These are phyloP conservation scores for Aptenodytes patagonicus DNA, from an alignment of 2,113 vertebrate species.

Conservation along the genomic window DNA sequence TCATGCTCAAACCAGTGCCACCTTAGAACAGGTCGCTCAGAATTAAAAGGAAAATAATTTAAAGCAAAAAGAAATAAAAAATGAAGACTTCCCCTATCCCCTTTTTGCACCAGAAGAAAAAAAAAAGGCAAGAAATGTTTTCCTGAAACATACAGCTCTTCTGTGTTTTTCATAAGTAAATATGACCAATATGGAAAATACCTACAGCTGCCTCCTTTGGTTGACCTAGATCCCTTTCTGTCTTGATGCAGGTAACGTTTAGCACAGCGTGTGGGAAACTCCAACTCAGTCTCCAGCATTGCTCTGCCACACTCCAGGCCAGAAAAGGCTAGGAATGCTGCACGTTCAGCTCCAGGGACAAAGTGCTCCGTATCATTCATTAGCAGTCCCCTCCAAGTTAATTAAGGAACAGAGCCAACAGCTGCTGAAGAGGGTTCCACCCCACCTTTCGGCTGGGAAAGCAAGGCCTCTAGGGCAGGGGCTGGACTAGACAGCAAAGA, in stretches of 20 bases:
- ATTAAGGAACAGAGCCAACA: not conserved
- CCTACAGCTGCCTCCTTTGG: not conserved
- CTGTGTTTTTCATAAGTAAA: not conserved
- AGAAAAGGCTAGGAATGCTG: not conserved
- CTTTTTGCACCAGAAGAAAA: not conserved
- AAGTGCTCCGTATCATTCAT: not conserved
- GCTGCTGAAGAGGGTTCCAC: not conserved
- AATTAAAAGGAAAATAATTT: not conserved
- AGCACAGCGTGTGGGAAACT: not conserved
- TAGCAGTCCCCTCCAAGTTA: not conserved
- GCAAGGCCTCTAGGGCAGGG: not conserved
- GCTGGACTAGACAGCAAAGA: not conserved
- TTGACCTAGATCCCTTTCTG: not conserved
- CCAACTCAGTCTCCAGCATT: not conserved
- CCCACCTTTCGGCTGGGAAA: not conserved
- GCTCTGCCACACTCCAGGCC: not conserved
- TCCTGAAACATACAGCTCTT: not conserved
- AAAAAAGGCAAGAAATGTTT: not conserved
- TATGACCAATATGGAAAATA: not conserved
- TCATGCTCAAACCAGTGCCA: not conserved
- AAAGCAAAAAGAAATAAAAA: not conserved
- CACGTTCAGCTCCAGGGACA: not conserved
- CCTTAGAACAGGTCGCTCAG: not conserved
- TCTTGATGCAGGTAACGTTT: not conserved
- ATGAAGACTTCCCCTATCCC: not conserved